These are phyloP conservation scores for Volucella inflata DNA, from an alignment of 2,888 invertebrate species.

Conservation along the genomic window DNA sequence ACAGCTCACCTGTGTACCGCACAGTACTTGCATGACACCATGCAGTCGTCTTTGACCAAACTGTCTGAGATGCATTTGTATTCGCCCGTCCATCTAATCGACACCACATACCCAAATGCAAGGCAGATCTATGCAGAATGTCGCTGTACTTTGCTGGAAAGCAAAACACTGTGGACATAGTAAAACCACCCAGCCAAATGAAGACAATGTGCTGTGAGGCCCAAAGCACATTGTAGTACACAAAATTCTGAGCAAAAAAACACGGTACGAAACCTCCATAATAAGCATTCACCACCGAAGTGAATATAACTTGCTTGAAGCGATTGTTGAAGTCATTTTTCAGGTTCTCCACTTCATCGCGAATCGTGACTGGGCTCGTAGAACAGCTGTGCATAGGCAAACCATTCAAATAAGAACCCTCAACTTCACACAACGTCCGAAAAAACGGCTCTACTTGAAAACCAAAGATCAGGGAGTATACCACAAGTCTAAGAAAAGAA, in stretches of 20 bases:
- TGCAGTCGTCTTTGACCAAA: constrained; percentile 86
- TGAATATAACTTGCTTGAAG: constrained; percentile 94
- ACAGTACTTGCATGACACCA: constrained; percentile 92
- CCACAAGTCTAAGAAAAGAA: constrained; percentile 85
- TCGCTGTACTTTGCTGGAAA: constrained; percentile 91
- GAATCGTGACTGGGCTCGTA: constrained; percentile 88
- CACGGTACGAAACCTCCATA: constrained; percentile 95
- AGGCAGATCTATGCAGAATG: constrained; percentile 93
- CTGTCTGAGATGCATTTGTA: constrained; percentile 55
- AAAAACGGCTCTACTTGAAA: constrained; percentile 91
- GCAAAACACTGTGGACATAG: constrained; percentile 89
- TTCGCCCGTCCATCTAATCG: constrained; percentile 79
- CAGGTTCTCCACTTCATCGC: constrained; percentile 93
- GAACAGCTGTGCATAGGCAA: constrained; percentile 91
- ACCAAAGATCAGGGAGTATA: constrained; percentile 93
- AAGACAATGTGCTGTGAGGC: constrained; percentile 93
- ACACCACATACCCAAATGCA: constrained; percentile 90
- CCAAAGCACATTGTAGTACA: constrained; percentile 93
- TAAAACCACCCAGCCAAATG: constrained; percentile 93
- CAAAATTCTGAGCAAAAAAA: constrained; percentile 91
- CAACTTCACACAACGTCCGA: constrained; percentile 85
- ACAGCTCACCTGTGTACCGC: constrained; percentile 89
- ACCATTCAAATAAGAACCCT: constrained; percentile 83
- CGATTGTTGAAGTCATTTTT: constrained; percentile 94
- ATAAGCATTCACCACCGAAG: constrained; percentile 92